Base-by-base conservation (phyloP, 2,113 vertebrate species). In the Amphiprion percula region DNA sequence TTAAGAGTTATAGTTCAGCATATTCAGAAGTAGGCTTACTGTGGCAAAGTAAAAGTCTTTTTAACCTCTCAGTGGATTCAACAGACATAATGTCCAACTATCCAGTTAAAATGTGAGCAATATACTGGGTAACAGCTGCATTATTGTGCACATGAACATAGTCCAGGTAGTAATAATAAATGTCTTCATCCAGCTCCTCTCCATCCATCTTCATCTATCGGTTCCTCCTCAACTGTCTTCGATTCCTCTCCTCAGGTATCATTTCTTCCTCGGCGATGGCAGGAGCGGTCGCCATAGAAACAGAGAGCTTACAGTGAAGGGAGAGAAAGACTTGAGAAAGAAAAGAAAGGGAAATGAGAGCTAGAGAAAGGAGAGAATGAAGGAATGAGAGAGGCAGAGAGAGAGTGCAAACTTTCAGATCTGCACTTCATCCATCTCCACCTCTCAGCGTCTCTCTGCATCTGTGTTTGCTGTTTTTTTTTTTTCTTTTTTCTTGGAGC, bases 251-350 rank as follows among this genome's bases (percentile, higher is more conserved):
- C 46, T 83, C 83, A 92, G 90, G 88, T 93, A 87, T 89, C 66
- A 24, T 84, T 63, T 72, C 84, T 77, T 87, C 53, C 66, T 79
- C 46, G 26, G 70, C 23, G 30, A 75, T 82, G 68, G 80, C 80
- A 88, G 70, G 69, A 87, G 55, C 10, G 23, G 90, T 92, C 41
- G 41, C 87, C 78, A 89, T 92, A 88, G 91, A 88, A 92, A 93
- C 91, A 92, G 85, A 65, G 82, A 76, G 79, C 76, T 60, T 59
- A 80, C 68, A 68, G 71, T 64, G 47, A 85, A 83, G 59, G 62
- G 61, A 77, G 54, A 66, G 62, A 79, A 41, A 58, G 55, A 65
- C 54, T 21, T 28, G 60, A 71, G 37, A 21, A 24, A 53, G n/a
- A 49, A 61, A 79, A 58, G 58, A 24, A 30, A 74, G 39, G 58